These are phyloP conservation scores for Pyralis farinalis DNA, from an alignment of 2,888 invertebrate species.

Conservation along the genomic window DNA sequence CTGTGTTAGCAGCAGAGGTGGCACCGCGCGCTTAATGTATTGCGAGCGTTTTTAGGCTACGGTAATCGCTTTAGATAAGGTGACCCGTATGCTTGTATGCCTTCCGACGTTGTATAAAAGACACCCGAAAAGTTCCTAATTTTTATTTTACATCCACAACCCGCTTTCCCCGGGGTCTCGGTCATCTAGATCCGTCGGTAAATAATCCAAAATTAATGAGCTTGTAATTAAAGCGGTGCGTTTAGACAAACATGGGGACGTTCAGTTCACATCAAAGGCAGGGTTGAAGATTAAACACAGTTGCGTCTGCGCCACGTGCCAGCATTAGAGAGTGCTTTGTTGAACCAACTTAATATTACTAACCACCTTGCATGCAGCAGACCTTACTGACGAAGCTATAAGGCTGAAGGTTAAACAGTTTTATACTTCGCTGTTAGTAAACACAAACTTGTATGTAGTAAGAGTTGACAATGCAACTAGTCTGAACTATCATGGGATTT, in stretches of 20 bases:
- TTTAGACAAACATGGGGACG: constrained; percentile 69
- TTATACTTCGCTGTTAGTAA: constrained; percentile 7
- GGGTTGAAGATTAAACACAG: constrained; percentile 66
- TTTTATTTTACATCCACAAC: not conserved
- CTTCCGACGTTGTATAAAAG: no score
- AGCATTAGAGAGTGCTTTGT: constrained; percentile 49
- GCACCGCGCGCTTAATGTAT: no score
- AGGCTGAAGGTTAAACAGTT: constrained; percentile 22
- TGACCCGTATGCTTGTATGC: no score
- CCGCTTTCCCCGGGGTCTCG: not conserved
- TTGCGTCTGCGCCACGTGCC: constrained; percentile 74
- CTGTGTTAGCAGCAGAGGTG: no score
- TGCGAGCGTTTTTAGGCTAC: no score
- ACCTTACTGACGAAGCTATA: constrained; percentile 15
- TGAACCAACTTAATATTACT: constrained; percentile 25
- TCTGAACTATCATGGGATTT: constrained; percentile 74
- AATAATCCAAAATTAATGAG: constrained; percentile 77
- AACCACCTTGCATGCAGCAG: not conserved
- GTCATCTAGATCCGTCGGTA: constrained; percentile 32
- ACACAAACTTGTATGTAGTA: constrained; percentile 31
- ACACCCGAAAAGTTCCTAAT: no score
- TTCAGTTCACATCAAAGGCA: constrained; percentile 63
- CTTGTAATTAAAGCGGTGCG: constrained; percentile 69
- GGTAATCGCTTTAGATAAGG: no score
- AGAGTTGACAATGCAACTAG: constrained; percentile 71